phyloP scores from a whole-genome alignment of 2,888 invertebrate genomes.

The Agrilus cyanescens region DNA sequence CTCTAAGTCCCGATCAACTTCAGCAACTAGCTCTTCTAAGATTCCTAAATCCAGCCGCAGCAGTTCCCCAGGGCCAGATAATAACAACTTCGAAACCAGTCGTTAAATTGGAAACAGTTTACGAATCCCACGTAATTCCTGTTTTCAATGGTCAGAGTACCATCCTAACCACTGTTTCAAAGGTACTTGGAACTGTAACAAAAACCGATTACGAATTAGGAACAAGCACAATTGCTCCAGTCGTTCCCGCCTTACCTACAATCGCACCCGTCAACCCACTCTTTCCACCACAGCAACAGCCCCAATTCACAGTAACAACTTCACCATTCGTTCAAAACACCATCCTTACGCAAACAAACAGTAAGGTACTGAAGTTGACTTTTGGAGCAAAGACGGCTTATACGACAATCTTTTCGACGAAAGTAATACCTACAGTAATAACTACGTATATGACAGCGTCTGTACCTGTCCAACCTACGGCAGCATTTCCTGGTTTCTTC shows the following conservation, averaged over 20 bases:
- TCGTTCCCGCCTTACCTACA: conserved; percentile 22
- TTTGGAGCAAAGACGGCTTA: conserved; percentile 86
- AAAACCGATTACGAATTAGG: conserved; percentile 69
- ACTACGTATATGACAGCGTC: conserved; percentile 78
- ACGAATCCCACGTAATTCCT: conserved; percentile 73
- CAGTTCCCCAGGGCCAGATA: conserved; percentile 51
- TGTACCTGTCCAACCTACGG: conserved; percentile 55
- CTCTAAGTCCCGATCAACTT: conserved; percentile 56
- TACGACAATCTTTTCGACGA: conserved; percentile 75
- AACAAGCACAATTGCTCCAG: conserved; percentile 54
- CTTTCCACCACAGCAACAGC: conserved; percentile 45
- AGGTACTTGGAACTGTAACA: conserved; percentile 63
- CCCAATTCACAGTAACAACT: conserved; percentile 64
- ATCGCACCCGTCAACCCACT: conserved; percentile 39
- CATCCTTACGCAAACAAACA: conserved; percentile 64
- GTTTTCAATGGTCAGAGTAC: conserved; percentile 65
- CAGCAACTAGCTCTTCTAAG: conserved; percentile 64
- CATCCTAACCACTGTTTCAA: conserved; percentile 64
- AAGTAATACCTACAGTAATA: conserved; percentile 67
- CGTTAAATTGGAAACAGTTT: conserved; percentile 63
- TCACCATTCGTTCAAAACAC: conserved; percentile 73
- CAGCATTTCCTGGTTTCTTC: conserved; percentile 64
- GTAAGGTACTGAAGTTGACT: conserved; percentile 72
- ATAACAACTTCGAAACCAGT: conserved; percentile 71
- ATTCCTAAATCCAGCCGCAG: conserved; percentile 56